Base-by-base conservation (phyloP, 1,140 invertebrate genomes). In the Drosophila jambulina region DNA sequence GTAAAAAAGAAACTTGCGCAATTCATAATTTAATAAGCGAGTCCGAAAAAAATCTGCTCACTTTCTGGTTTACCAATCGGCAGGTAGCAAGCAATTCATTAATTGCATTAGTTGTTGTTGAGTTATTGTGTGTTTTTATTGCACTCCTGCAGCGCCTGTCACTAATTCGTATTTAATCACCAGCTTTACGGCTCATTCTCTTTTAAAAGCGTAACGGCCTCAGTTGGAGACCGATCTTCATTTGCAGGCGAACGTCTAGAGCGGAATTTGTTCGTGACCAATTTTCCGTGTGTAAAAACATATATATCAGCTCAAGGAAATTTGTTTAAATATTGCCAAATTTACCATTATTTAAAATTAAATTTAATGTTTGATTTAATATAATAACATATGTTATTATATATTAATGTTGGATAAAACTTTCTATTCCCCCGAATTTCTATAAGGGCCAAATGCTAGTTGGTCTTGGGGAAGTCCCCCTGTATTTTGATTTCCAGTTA, bases 21-120 rank as follows among this genome's bases (percentile, higher is more conserved):
- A 85, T 86, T 78, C 80, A 67, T 87, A 71, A 75, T 80, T 76
- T 80, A 79, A 83, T 59, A 78, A 72, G 59, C 54, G 65, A 79
- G 45, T 51, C 51, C 46, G 42, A 65, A 62, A 71, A 61, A 64
- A 75, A 83, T 83, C 67, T 79, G 67, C 75, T 78, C 75, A 70
- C 75, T 82, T 79, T 75, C 69, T 82, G 79, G 67, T 82, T 76
- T 85, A 78, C 75, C 75, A 75, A 75, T 72, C 72, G 63, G 46
- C 77, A 67, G 40, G 65, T 67, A 78, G 75, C 43, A 67, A 65
- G 64, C 75, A 80, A 69, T 67, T 72, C 70, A 80, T 76, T 82
- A 79, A 82, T 72, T 85, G 69, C 83, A 86, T 58, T 85, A 56
- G 57, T 38, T 48, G 57, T 60, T 71, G 48, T 54, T 62, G 48